A percentile compares a stretch with the other conserved stretches of the same genome.
phyloP scores from a whole-genome alignment of 2,888 invertebrate species.

The Amphipyra tragopoginis region DNA sequence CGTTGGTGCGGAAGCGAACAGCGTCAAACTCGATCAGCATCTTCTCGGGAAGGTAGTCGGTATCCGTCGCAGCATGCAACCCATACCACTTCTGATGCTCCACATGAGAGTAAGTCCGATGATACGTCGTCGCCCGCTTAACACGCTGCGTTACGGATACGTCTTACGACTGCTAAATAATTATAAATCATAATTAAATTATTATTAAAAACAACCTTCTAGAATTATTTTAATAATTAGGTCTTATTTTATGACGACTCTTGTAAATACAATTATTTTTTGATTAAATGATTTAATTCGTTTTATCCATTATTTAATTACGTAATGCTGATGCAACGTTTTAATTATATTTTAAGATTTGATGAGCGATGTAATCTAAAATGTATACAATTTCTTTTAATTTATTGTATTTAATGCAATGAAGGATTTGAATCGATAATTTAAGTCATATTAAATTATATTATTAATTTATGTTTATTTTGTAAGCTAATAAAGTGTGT shows the following conservation, averaged over 20 bases:
- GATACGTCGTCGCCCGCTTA: slow-evolving; percentile 34
- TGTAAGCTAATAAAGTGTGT: slow-evolving; percentile 52
- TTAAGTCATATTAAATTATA: slow-evolving; percentile 65
- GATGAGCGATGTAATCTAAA: slow-evolving; percentile 49
- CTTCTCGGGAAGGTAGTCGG: slow-evolving; percentile 93
- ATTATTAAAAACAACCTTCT: slow-evolving; percentile 46
- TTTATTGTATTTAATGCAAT: slow-evolving; percentile 67
- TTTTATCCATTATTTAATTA: slow-evolving; percentile 62
- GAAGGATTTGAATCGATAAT: slow-evolving; percentile 75
- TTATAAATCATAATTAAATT: slow-evolving; percentile 54
- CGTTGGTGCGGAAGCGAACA: slow-evolving; percentile 92
- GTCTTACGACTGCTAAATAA: slow-evolving; percentile 60
- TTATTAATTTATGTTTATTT: slow-evolving; percentile 64
- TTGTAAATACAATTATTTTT: slow-evolving; percentile 56
- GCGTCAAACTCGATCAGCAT: slow-evolving; percentile 93
- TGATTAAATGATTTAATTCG: slow-evolving; percentile 57
- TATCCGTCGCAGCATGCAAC: slow-evolving; percentile 48
- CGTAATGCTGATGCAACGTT: slow-evolving; percentile 50
- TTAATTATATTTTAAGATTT: slow-evolving; percentile 48
- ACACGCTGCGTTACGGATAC: slow-evolving; percentile 41
- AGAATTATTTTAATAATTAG: slow-evolving; percentile 50
- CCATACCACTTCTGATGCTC: slow-evolving; percentile 45
- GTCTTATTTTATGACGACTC: slow-evolving; percentile 45
- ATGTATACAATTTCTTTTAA: slow-evolving; percentile 60
- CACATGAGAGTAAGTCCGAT: slow-evolving; percentile 36